Evolutionary conservation across 2,113 vertebrate genomes (phyloP).

Genomic region (Notiomystis cincta): DNA sequence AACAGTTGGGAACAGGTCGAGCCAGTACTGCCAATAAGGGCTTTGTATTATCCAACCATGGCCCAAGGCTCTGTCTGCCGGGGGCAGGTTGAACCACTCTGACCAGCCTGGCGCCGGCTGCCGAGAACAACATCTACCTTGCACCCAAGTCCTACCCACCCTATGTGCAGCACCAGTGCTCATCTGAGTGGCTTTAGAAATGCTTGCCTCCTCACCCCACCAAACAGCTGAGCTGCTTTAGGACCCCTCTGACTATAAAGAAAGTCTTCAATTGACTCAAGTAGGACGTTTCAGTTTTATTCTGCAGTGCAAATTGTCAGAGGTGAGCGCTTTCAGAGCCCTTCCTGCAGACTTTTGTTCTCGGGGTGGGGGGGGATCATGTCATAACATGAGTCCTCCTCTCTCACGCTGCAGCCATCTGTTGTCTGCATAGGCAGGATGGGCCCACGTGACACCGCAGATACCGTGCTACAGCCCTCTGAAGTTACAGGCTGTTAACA

Average conservation of each 20-base stretch:
- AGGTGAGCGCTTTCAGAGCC: neutral
- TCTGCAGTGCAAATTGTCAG: accelerated
- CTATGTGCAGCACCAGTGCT: neutral
- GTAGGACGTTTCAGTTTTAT: neutral
- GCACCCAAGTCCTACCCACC: neutral
- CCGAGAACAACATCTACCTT: neutral
- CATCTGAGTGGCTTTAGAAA: neutral
- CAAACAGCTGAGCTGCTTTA: accelerated
- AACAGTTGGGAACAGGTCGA: conserved; percentile 26
- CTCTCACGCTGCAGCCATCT: neutral
- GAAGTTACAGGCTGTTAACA: conserved; percentile 15
- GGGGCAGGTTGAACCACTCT: conserved; percentile 45
- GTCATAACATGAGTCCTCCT: conserved; percentile 11
- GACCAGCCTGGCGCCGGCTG: neutral
- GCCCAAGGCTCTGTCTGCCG: conserved; percentile 38
- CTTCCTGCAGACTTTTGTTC: neutral
- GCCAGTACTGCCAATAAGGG: neutral
- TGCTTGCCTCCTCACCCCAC: neutral
- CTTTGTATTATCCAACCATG: conserved; percentile 32
- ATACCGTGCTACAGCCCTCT: neutral
- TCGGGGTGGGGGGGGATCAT: neutral
- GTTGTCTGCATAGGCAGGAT: neutral
- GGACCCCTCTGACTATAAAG: neutral
- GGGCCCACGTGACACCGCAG: neutral
- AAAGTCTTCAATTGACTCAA: neutral